Conservation (phyloP, 2,113 vertebrate species). For the Promerops cafer region DNA sequence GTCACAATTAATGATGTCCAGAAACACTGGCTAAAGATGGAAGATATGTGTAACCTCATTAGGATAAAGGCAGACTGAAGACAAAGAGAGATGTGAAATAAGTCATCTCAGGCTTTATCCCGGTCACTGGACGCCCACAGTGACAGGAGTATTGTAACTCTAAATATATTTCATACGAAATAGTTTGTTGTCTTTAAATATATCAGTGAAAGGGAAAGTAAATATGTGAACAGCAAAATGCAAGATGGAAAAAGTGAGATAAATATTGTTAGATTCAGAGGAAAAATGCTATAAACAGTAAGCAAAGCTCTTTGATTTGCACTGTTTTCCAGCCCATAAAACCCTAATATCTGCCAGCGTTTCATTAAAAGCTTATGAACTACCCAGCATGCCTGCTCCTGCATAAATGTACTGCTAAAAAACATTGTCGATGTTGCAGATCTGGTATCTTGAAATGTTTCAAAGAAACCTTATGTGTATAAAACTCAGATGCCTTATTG, state of each 20-base stretch:
- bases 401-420: constrained; percentile 48
- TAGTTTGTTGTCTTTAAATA: neutral
- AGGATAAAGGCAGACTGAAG: neutral
- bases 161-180: neutral
- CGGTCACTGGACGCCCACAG: neutral
- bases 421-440: neutral
- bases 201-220: constrained; percentile 55
- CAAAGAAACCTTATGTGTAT: constrained; percentile 23
- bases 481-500: constrained; percentile 25
- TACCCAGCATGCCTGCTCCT: constrained; percentile 14
- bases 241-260: constrained; percentile 60
- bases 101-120: neutral
- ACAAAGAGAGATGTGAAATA: neutral
- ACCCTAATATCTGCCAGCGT: constrained; percentile 51
- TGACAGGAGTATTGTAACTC: neutral
- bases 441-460: constrained; percentile 19
- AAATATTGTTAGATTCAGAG: constrained; percentile 60
- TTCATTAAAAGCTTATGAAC: constrained; percentile 69
- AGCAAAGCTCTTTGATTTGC: constrained; percentile 72
- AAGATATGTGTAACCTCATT: neutral
- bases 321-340: constrained; percentile 77
- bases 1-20: neutral
- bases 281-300: constrained; percentile 65
- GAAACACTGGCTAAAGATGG: neutral
- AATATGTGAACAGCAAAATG: constrained; percentile 65